Evolutionary conservation across 1,140 invertebrate genomes (phyloP).

Genomic region (Zaprionus lachaisei): DNA sequence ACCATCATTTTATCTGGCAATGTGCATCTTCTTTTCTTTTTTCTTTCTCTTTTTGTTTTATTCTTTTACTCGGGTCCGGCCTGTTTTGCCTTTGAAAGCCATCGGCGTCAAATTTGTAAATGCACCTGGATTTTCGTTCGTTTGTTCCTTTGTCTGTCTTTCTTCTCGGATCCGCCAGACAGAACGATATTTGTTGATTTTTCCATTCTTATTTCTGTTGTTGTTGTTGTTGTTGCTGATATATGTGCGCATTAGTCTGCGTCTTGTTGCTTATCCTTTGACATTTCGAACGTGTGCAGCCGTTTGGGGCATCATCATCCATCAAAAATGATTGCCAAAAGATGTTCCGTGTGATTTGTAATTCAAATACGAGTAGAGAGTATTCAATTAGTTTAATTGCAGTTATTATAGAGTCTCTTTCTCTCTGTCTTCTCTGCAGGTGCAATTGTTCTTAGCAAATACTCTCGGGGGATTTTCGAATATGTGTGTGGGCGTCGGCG

Average conservation of each 20-base stretch:
- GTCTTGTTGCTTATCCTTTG: conserved; percentile 73
- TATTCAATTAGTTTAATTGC: conserved; percentile 82
- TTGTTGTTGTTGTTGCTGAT: conserved; percentile 29
- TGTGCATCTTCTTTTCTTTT: conserved; percentile 71
- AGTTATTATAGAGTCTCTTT: conserved; percentile 33
- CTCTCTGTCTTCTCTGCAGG: conserved; percentile 44
- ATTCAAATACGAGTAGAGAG: conserved; percentile 63
- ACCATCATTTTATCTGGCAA: conserved; percentile 74
- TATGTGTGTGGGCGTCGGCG: conserved; percentile 33
- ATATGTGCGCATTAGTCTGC: conserved; percentile 61
- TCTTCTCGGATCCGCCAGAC: conserved; percentile 40
- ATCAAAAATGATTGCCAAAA: conserved; percentile 81
- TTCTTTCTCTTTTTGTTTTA: conserved; percentile 44
- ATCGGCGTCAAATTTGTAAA: conserved; percentile 82
- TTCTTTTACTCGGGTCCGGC: conserved; percentile 56
- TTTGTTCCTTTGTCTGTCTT: conserved; percentile 62
- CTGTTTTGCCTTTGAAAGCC: conserved; percentile 74
- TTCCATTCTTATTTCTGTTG: conserved; percentile 31
- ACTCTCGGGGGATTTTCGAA: background rate
- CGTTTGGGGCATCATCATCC: conserved; percentile 74
- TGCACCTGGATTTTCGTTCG: conserved; percentile 77
- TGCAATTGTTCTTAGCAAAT: conserved; percentile 47
- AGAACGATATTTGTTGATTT: conserved; percentile 65
- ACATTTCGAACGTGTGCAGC: conserved; percentile 66
- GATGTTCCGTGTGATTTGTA: conserved; percentile 78